These are phyloP conservation scores for Camelus bactrianus DNA, from an alignment of 2,113 vertebrate species.

Conservation along the genomic window DNA sequence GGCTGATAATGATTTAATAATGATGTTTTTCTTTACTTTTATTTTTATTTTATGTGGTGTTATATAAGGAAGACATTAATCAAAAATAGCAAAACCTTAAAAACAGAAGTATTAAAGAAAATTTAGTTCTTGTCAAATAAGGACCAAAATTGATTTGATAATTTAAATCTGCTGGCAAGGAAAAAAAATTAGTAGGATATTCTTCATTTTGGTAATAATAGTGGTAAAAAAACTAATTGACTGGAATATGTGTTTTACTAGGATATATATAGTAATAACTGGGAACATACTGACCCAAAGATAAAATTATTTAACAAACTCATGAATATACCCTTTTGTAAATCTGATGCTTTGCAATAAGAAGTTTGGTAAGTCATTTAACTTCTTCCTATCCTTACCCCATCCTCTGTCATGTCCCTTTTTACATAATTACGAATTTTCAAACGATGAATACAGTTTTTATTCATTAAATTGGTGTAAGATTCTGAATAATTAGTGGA, in stretches of 20 bases:
- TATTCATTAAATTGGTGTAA: neutral
- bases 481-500: conserved; percentile 45
- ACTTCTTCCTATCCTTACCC: neutral
- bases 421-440: conserved; percentile 37
- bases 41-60: conserved; percentile 32
- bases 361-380: conserved; percentile 29
- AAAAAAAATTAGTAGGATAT: neutral
- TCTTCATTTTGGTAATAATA: neutral
- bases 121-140: conserved; percentile 17
- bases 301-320: neutral
- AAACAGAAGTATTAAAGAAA: conserved; percentile 50
- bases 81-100: conserved; percentile 47
- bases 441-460: conserved; percentile 36
- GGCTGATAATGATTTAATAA: conserved; percentile 7
- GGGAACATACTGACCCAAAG: neutral
- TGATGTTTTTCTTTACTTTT: conserved; percentile 30
- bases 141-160: conserved; percentile 7
- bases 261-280: conserved; percentile 26
- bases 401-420: neutral
- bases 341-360: neutral
- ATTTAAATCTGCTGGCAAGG: conserved; percentile 35
- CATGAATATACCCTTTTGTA: neutral
- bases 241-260: neutral
- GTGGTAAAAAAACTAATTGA: neutral
- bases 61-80: neutral